These are phyloP conservation scores for Gymnarchus niloticus DNA, from an alignment of 2,113 vertebrate genomes.

Conservation along the genomic window DNA sequence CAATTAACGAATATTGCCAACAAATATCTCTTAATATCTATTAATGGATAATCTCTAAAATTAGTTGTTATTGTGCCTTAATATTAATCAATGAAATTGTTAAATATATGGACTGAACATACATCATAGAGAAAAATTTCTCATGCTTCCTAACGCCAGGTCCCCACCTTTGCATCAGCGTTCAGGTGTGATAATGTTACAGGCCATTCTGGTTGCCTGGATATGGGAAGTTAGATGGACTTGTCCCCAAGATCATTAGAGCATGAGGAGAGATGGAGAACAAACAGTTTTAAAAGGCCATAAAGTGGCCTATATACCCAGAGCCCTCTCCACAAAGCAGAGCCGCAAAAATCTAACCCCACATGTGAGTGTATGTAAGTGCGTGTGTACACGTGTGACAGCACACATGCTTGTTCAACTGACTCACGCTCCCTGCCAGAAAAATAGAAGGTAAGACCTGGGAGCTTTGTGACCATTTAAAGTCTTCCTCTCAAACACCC, in stretches of 20 bases:
- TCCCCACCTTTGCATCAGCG: neutral
- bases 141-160: neutral
- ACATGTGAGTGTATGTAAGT: conserved; percentile 12
- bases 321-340: neutral
- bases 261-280: neutral
- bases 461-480: neutral
- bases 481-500: neutral
- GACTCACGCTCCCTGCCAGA: neutral
- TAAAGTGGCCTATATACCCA: neutral
- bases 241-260: neutral
- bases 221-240: neutral
- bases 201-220: neutral
- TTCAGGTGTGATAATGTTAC: neutral
- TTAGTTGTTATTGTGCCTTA: neutral
- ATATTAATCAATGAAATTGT: neutral
- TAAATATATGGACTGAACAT: neutral
- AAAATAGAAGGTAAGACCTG: neutral
- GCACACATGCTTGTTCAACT: conserved; percentile 2
- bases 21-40: too few species aligned
- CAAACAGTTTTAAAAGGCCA: conserved; percentile 21
- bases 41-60: neutral
- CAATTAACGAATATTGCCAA: too few species aligned
- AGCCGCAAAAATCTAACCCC: neutral
- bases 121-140: neutral
- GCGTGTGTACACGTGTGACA: conserved; percentile 24